Evolutionary conservation across 2,888 invertebrate genomes (phyloP).

Genomic region (Nephrocerus scutellatus): DNA sequence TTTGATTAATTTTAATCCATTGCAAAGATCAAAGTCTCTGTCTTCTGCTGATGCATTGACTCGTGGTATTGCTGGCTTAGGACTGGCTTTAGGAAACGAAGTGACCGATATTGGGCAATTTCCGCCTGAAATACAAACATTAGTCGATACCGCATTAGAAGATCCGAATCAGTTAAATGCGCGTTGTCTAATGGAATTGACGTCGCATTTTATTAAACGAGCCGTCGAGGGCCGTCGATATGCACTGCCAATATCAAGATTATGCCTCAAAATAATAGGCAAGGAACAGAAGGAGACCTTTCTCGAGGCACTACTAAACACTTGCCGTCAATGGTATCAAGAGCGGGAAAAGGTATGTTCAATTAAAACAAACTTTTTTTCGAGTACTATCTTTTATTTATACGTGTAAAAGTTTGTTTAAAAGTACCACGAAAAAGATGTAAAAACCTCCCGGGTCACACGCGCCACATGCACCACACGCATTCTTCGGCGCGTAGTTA

Average conservation of each 20-base stretch:
- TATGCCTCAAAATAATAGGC: slow-evolving; percentile 81
- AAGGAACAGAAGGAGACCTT: slow-evolving; percentile 83
- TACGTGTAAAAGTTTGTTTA: no score
- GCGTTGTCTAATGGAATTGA: slow-evolving; percentile 75
- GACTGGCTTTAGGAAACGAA: slow-evolving; percentile 58
- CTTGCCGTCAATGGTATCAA: slow-evolving; percentile 85
- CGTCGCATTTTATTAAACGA: slow-evolving; percentile 71
- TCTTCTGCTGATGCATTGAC: slow-evolving; percentile 68
- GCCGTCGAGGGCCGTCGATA: slow-evolving; percentile 69
- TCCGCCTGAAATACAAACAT: slow-evolving; percentile 63
- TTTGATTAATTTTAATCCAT: slow-evolving; percentile 31
- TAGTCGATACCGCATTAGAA: slow-evolving; percentile 69
- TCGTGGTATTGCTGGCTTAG: slow-evolving; percentile 60
- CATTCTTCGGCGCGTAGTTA: no score
- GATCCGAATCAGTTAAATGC: slow-evolving; percentile 73
- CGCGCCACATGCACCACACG: no score
- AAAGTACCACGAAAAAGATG: no score
- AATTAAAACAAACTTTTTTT: neutral
- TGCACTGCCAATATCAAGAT: slow-evolving; percentile 75
- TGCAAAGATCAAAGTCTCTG: slow-evolving; percentile 77
- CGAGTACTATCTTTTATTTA: no score
- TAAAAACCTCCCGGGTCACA: no score
- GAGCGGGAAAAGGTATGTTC: slow-evolving; percentile 61
- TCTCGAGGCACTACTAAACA: slow-evolving; percentile 80
- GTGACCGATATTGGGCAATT: slow-evolving; percentile 71